These are phyloP conservation scores for Mustela lutreola DNA, from an alignment of 2,113 vertebrate genomes.

Conservation along the genomic window DNA sequence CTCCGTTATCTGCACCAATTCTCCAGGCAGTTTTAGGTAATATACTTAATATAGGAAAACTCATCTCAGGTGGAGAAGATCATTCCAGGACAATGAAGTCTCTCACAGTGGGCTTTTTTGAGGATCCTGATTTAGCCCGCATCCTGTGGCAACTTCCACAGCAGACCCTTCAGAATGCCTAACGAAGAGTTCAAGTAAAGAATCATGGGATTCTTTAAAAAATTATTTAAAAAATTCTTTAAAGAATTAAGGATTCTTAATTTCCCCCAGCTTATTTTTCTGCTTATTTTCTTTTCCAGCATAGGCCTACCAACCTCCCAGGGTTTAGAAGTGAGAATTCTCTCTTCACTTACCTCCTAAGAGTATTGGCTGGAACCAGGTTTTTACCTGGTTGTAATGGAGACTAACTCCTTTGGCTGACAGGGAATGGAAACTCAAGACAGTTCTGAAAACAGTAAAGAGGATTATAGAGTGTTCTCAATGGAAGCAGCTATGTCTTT, in stretches of 20 bases:
- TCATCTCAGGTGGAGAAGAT: constrained; percentile 50
- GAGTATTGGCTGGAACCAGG: constrained; percentile 43
- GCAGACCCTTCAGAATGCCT: constrained; percentile 11
- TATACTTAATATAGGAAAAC: background rate
- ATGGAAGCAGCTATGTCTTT: background rate
- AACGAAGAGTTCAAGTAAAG: constrained; percentile 33
- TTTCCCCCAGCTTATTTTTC: background rate
- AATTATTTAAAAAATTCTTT: too few relatives aligned
- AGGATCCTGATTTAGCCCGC: constrained; percentile 57
- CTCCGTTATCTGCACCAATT: constrained; percentile 72
- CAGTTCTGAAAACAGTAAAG: constrained; percentile 44
- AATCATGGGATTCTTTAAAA: background rate
- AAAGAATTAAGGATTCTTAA: background rate
- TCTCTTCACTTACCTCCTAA: background rate
- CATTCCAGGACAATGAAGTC: constrained; percentile 59
- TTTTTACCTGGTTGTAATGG: constrained; percentile 4
- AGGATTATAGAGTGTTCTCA: background rate
- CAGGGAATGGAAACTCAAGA: constrained; percentile 59
- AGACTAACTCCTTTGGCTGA: constrained; percentile 15
- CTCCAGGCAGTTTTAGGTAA: constrained; percentile 61
- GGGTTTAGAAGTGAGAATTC: constrained; percentile 18
- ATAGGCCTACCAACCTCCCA: constrained; percentile 2
- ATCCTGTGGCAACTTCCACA: background rate
- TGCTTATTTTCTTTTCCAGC: constrained; percentile 54
- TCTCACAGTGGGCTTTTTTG: constrained; percentile 36